Conservation (phyloP, 2,888 invertebrate species). For the Sphecodes monilicornis region DNA sequence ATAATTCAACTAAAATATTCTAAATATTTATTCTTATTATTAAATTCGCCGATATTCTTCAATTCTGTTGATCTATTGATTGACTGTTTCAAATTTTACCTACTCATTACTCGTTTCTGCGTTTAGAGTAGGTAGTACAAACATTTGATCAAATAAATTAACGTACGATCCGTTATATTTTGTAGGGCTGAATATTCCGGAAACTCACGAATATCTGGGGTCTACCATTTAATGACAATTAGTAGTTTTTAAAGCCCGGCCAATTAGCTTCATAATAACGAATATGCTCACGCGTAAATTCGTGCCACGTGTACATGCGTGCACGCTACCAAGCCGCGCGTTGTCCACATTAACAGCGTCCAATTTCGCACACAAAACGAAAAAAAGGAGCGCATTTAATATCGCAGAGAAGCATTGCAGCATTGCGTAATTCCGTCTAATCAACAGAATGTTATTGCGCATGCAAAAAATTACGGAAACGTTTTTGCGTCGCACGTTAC, state of each 20-base stretch:
- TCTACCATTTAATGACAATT: background rate
- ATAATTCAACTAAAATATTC: too few species aligned
- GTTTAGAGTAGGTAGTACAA: too few species aligned
- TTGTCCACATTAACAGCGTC: background rate
- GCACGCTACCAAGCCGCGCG: background rate
- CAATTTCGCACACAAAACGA: background rate
- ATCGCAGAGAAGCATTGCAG: background rate
- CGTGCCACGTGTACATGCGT: background rate
- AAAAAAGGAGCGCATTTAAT: background rate
- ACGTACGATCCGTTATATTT: too few species aligned
- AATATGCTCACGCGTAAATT: background rate
- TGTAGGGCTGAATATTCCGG: background rate
- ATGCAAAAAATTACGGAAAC: background rate
- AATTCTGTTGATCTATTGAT: too few species aligned
- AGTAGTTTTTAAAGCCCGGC: background rate
- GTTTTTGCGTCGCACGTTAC: constrained; percentile 5
- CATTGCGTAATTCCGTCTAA: constrained; percentile 1
- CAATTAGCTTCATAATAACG: background rate
- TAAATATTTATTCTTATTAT: too few species aligned
- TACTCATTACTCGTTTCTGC: too few species aligned
- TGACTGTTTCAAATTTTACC: too few species aligned
- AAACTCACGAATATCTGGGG: background rate
- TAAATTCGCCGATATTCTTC: too few species aligned
- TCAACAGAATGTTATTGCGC: constrained; percentile 12
- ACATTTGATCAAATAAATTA: too few species aligned